Percentiles rank a stretch among this genome's conserved stretches.
Evolutionary conservation across 92 coral and sea anemone genomes (phyloP).

Genomic region (Zoanthus sociatus): DNA sequence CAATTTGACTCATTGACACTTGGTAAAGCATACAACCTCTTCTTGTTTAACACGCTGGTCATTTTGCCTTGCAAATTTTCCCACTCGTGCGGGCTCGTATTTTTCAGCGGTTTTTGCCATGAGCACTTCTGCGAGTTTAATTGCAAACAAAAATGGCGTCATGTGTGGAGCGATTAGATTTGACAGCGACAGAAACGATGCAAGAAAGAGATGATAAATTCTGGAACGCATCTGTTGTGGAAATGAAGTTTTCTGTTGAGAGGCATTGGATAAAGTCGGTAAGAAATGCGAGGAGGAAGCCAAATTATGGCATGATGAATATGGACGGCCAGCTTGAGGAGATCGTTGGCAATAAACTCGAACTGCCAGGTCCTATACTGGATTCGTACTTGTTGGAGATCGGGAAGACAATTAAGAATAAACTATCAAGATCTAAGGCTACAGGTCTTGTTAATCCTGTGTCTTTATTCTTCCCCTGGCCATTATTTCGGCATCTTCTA

Average conservation of each 20-base stretch:
- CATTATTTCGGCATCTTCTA: constrained; percentile 62
- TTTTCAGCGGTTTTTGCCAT: not conserved
- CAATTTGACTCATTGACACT: too few species aligned
- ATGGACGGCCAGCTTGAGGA: constrained; percentile 70
- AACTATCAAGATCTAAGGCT: constrained; percentile 64
- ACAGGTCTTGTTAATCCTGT: constrained; percentile 72
- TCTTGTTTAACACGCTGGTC: not conserved
- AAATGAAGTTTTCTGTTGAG: too few species aligned
- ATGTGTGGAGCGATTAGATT: not conserved
- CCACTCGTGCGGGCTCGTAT: constrained; percentile 2
- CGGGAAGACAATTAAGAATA: constrained; percentile 61
- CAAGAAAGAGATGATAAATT: not conserved
- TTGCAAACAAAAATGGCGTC: not conserved
- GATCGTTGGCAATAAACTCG: constrained; percentile 73
- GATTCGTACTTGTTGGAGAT: constrained; percentile 71
- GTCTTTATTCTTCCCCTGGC: constrained; percentile 69
- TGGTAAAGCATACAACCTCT: too few species aligned
- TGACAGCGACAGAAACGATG: constrained; percentile 4
- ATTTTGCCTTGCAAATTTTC: not conserved
- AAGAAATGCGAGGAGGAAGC: constrained; percentile 26
- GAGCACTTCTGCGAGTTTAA: not conserved
- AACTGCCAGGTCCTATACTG: constrained; percentile 74
- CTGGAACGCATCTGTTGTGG: too few species aligned
- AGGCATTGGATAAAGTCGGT: not conserved
- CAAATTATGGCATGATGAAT: constrained; percentile 68